Evolutionary conservation across 2,888 invertebrate species (phyloP), one percentile per base, ranked within the genome.

Genomic region (Dolichopus griseipennis): DNA sequence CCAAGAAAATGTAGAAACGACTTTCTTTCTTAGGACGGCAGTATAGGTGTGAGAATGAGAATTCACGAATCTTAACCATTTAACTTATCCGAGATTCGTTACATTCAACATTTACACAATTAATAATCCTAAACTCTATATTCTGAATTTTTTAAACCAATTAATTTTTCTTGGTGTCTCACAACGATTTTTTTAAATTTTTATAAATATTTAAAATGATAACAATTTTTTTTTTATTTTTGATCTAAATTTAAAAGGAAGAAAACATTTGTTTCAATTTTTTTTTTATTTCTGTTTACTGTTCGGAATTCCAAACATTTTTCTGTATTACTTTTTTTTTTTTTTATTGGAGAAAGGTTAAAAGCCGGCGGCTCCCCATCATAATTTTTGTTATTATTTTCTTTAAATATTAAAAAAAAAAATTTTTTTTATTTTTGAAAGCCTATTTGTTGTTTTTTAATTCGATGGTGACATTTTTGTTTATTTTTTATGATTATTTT

Each of bases 221-320:
- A 27, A 27, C 2, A 27, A 27, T 4, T 4, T 27, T 27, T 27
- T 27, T 27, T 27, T 41, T n/a, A n/a, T 43, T 18, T 52, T 52
- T 52, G 52, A 52, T 52, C 52, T 52, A 52, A 52, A 52, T 52
- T 52, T 52, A 52, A 52, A 52, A 52, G 52, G 52, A 52, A 52
- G 52, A 52, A 52, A 52, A 52, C 15, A 52, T 52, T 18, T 52
- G 15, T 52, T 18, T 52, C 15, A 7, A 12, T 52, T 12, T 41
- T 41, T 6, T 41, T 52, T 52, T 41, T 41, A 41, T 41, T 52
- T 52, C 1, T 52, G 52, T 18, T 52, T 6, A 52, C 6, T 18
- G 15, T 18, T 52, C n/a, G 52, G 52, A 52, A 52, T 52, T 52
- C 52, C 52, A 52, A 52, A 15, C 9, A 52, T 52, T 52, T 52